phyloP scores from a whole-genome alignment of 2,888 invertebrate species.

The Synergus umbraculus region DNA sequence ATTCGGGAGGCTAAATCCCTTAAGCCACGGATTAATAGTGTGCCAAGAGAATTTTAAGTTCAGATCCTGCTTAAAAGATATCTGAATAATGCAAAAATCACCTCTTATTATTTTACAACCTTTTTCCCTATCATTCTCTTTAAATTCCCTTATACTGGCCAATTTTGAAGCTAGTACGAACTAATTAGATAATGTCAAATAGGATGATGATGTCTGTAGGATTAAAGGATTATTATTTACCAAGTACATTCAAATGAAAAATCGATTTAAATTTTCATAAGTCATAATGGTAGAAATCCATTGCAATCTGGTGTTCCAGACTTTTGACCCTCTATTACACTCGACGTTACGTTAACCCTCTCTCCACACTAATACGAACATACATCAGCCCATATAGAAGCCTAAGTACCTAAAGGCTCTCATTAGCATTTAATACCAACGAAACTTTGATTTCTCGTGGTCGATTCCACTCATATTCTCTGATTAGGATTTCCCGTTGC shows the following conservation, averaged over 20 bases:
- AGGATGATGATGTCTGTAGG: not conserved
- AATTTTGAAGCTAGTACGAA: not conserved
- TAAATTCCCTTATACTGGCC: not conserved
- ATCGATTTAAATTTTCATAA: not conserved
- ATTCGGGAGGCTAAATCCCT: slow-evolving; percentile 75
- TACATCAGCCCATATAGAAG: slow-evolving; percentile 66
- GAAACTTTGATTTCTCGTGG: slow-evolving; percentile 71
- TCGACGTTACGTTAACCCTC: slow-evolving; percentile 48
- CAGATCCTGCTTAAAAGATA: slow-evolving; percentile 47
- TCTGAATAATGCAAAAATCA: slow-evolving; percentile 39
- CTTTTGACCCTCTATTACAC: slow-evolving; percentile 37
- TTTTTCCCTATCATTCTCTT: not conserved
- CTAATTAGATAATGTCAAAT: not conserved
- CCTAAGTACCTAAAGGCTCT: slow-evolving; percentile 64
- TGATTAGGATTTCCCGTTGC: slow-evolving; percentile 68
- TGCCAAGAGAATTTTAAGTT: slow-evolving; percentile 72
- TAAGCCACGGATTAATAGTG: slow-evolving; percentile 74
- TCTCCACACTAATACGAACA: slow-evolving; percentile 64
- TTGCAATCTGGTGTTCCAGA: not conserved
- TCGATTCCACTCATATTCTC: slow-evolving; percentile 59
- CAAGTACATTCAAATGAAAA: not conserved
- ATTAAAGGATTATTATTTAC: too few relatives aligned
- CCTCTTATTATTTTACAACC: not conserved
- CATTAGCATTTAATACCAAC: slow-evolving; percentile 72
- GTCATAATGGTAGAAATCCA: not conserved